Conservation (phyloP, 2,113 vertebrate species). For the Numenius arquata region DNA sequence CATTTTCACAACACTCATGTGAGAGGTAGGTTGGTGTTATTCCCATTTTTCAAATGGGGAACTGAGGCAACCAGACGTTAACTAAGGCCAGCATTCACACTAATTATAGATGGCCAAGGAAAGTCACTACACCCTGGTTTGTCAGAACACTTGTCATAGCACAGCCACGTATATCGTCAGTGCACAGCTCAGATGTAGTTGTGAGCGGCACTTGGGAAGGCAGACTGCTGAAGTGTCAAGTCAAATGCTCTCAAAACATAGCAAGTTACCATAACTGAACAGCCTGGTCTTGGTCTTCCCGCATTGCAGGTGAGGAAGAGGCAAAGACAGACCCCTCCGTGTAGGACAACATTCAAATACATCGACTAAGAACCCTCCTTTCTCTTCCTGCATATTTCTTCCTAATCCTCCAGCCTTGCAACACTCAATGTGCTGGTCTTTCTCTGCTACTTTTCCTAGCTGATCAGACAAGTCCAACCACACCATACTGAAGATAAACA, state of each 20-base stretch:
- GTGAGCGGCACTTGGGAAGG: neutral
- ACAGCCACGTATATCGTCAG: rapidly evolving
- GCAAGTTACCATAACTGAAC: neutral
- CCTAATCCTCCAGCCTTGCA: neutral
- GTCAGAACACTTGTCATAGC: neutral
- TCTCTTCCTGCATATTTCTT: neutral
- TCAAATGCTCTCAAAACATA: neutral
- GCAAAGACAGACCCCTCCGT: neutral
- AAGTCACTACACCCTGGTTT: neutral
- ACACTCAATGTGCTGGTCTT: neutral
- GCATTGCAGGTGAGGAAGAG: neutral
- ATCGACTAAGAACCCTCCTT: neutral
- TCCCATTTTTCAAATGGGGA: conserved; percentile 11
- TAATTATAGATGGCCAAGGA: neutral
- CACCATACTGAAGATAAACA: neutral
- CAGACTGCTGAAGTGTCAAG: neutral
- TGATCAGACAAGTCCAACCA: neutral
- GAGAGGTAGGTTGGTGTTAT: neutral
- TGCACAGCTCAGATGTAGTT: neutral
- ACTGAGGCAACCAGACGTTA: conserved; percentile 31
- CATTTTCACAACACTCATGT: conserved; percentile 49
- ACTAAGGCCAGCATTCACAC: neutral
- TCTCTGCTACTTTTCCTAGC: neutral
- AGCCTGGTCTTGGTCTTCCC: neutral
- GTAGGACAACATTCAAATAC: neutral